Base-by-base conservation (phyloP, 1,140 invertebrate genomes). In the Platorchestia sp. region DNA sequence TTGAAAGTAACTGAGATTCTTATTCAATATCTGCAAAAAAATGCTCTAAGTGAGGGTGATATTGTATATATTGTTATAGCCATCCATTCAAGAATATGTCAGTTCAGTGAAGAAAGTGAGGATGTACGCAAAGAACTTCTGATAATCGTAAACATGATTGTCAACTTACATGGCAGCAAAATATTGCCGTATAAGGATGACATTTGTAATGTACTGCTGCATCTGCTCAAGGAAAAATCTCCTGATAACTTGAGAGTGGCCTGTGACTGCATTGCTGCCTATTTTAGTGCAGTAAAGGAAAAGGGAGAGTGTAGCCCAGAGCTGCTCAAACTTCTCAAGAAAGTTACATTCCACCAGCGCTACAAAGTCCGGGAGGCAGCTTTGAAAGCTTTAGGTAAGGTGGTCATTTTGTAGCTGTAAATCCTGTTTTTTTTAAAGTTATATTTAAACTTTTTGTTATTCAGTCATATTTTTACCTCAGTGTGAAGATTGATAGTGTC, bases 1-100 rank as follows among this genome's bases (percentile, higher is more conserved):
- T 27, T 93, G 43, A 93, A 93, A 45, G 91, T 93, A 14, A 93
- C 91, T 47, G 91, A 93, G 47, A 93, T 93, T 93, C 22, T 93
- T 45, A 45, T 93, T 93, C 36, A 93, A 41, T 93, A 93, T 93
- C 40, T 93, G 40, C 5, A 47, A 47, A 93, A 93, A 44, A 93
- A 93, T 93, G 91, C 91, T 47, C 6, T 93, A 7, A 93, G 1
- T 45, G 91, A 93, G 40, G 27, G 14, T 1, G 7, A 93, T 45
- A 7, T 93, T 45, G 36, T 93, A 0, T 93, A 93, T 93, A 47
- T 93, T 45, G 47, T 44, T 10, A 93, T 44, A 19, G 91, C 91
- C 40, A 45, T 93, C 40, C 14, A 47, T 47, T 45, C 91, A 6
- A 93, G 91, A 93, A 47, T 93, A n/a, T 93, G 91, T 47, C 91